These are phyloP conservation scores for Ameiurus melas DNA, from an alignment of 2,113 vertebrate species.

Conservation along the genomic window DNA sequence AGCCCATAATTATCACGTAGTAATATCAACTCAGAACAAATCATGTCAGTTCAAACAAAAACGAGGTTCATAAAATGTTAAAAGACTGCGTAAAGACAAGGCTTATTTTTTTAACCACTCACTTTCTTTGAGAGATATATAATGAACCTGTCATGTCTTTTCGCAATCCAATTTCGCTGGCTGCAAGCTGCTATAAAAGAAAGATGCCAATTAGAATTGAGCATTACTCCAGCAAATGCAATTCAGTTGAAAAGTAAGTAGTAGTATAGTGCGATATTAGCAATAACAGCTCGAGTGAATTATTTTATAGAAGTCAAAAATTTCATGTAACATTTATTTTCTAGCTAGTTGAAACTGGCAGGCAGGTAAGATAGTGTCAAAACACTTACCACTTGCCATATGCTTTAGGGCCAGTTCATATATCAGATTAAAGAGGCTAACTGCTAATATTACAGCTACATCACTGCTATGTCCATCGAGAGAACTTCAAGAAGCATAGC, in stretches of 20 bases:
- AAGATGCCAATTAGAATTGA: background rate
- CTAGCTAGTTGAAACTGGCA: background rate
- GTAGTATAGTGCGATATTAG: background rate
- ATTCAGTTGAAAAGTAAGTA: background rate
- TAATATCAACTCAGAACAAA: background rate
- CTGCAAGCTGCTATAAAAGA: background rate
- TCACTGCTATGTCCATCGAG: background rate
- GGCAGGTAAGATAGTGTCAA: background rate
- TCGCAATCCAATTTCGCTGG: background rate
- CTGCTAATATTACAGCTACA: slow-evolving; percentile 7
- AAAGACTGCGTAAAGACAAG: background rate
- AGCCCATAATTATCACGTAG: background rate
- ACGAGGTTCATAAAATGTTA: background rate
- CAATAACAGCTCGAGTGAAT: background rate
- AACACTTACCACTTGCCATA: background rate
- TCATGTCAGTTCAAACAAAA: background rate
- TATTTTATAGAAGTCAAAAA: background rate
- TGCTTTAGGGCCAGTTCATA: background rate
- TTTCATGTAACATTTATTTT: background rate
- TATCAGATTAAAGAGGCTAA: background rate
- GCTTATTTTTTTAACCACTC: background rate
- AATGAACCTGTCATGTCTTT: background rate
- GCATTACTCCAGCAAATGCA: background rate
- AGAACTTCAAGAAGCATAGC: background rate
- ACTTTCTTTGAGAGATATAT: background rate